Evolutionary conservation across 2,113 vertebrate species (phyloP).

Genomic region (Ibidorhyncha struthersii): DNA sequence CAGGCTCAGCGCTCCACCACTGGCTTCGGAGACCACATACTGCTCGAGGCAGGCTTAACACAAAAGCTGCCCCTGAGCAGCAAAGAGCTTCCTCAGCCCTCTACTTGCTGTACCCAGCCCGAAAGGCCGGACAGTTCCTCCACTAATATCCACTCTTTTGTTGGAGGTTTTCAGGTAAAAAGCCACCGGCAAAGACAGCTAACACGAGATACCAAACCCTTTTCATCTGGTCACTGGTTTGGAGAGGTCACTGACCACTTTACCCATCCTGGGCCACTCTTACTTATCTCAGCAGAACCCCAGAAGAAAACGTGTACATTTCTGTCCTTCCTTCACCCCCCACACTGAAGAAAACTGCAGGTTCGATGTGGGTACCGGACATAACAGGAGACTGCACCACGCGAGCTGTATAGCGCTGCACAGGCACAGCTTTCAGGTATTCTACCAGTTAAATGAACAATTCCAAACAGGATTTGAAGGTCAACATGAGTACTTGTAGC

Average conservation of each 20-base stretch:
- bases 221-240: background rate
- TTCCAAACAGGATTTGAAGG: background rate
- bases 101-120: too few species aligned
- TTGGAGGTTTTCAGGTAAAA: background rate
- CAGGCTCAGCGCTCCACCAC: background rate
- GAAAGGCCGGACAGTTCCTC: background rate
- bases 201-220: background rate
- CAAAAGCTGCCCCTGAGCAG: background rate
- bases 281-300: background rate
- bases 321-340: background rate
- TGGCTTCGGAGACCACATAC: background rate
- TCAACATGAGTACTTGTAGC: background rate
- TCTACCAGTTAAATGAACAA: background rate
- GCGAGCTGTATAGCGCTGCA: background rate
- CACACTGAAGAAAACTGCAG: background rate
- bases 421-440: background rate
- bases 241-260: background rate
- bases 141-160: too few species aligned
- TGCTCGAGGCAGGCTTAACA: accelerated
- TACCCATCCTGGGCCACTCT: background rate
- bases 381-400: background rate
- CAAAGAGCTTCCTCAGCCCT: background rate
- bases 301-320: background rate
- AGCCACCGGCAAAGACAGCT: accelerated
- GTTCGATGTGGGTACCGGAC: background rate